Percentiles rank a stretch among this genome's conserved stretches.
phyloP scores from a whole-genome alignment of 2,797 vertebrate genomes.

The Cyclopterus lumpus region DNA sequence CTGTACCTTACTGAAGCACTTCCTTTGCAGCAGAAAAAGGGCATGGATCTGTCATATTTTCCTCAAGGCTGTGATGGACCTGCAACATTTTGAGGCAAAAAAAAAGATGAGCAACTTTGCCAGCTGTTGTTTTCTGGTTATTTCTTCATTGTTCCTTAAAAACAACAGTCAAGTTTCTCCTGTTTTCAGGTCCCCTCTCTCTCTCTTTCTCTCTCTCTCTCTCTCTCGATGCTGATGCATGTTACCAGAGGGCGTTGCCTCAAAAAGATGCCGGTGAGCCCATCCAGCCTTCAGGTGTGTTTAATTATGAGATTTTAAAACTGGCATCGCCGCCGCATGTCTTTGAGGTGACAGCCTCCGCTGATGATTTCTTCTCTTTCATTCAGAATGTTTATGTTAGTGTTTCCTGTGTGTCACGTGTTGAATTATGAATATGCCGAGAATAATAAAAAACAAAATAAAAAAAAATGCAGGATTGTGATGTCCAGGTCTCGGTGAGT shows the following conservation, averaged over 20 bases:
- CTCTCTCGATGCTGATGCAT: slow-evolving; percentile 8
- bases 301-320: slow-evolving; percentile 63
- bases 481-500: slow-evolving; percentile 45
- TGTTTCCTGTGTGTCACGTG: slow-evolving; percentile 85
- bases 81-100: slow-evolving; percentile 59
- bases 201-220: too few relatives aligned
- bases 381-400: slow-evolving; percentile 85
- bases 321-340: slow-evolving; percentile 74
- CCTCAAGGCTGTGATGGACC: slow-evolving; percentile 39
- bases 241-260: slow-evolving; percentile 43
- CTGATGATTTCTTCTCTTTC: slow-evolving; percentile 76
- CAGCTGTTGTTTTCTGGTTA: slow-evolving; percentile 21
- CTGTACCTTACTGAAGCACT: slow-evolving; percentile 59
- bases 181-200: slow-evolving; percentile 10
- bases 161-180: slow-evolving; percentile 16
- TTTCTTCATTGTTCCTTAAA: slow-evolving; percentile 24
- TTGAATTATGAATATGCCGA: slow-evolving; percentile 84
- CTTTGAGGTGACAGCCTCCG: slow-evolving; percentile 66
- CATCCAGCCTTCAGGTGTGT: slow-evolving; percentile 43
- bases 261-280: slow-evolving; percentile 41
- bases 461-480: slow-evolving; percentile 31
- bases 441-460: slow-evolving; percentile 63
- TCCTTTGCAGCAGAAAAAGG: slow-evolving; percentile 68
- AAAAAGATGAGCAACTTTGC: slow-evolving; percentile 2
- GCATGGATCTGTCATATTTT: slow-evolving; percentile 55